These are phyloP conservation scores for Aradophagus sp. DNA, from an alignment of 1,140 invertebrate species.

Conservation along the genomic window DNA sequence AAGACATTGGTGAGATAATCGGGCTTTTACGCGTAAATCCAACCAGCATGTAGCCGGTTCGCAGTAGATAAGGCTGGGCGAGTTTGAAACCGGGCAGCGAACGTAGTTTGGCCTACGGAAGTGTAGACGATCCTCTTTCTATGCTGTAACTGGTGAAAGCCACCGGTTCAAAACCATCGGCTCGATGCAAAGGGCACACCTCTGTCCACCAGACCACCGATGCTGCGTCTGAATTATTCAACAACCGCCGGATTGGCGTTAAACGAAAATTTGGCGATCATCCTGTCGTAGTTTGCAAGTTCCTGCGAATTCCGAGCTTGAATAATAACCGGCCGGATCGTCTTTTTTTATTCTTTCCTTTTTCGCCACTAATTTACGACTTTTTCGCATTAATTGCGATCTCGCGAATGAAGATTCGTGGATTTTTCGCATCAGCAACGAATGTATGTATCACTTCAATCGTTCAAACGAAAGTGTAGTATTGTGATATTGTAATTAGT, in stretches of 20 bases:
- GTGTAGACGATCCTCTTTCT: constrained; percentile 52
- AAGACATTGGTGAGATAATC: constrained; percentile 45
- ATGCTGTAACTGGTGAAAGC: constrained; percentile 54
- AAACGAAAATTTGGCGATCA: constrained; percentile 62
- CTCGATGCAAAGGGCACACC: constrained; percentile 49
- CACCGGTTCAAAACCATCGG: constrained; percentile 48
- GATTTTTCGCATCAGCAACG: no score
- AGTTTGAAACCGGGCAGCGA: constrained; percentile 39
- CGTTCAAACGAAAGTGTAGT: no score
- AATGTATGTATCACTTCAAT: no score
- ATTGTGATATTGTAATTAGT: no score
- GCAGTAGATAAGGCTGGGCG: constrained; percentile 44
- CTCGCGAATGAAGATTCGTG: no score
- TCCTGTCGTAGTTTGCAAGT: constrained; percentile 48
- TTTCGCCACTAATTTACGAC: constrained; percentile 20
- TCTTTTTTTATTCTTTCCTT: no score
- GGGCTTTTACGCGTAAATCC: constrained; percentile 50
- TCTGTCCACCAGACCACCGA: constrained; percentile 41
- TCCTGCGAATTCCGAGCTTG: constrained; percentile 38
- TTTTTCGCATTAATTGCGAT: constrained; percentile 25
- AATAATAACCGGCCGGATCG: constrained; percentile 30
- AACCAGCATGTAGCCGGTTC: constrained; percentile 29
- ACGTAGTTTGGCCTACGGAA: constrained; percentile 48
- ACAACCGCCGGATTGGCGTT: constrained; percentile 56
- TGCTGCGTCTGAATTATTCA: constrained; percentile 66